phyloP scores from a whole-genome alignment of 1,140 invertebrate species.

The Zaprionus kolodkinae region DNA sequence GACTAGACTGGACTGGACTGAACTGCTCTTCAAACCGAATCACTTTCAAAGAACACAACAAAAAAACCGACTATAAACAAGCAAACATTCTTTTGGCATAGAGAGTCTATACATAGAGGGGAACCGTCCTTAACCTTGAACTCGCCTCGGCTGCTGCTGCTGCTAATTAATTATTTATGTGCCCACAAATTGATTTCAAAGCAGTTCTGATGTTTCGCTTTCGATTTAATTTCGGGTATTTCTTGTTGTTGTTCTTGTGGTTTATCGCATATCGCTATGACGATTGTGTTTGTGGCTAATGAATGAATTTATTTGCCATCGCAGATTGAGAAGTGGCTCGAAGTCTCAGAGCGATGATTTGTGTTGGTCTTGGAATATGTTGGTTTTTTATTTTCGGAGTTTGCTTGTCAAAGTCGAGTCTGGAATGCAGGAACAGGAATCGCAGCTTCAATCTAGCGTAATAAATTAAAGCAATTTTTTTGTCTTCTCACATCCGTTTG shows the following conservation, averaged over 20 bases:
- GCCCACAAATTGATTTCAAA: conserved; percentile 69
- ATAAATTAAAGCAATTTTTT: neutral
- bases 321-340: conserved; percentile 20
- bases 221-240: conserved; percentile 50
- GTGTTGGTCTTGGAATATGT: conserved; percentile 4
- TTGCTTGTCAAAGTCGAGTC: neutral
- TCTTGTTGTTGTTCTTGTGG: conserved; percentile 31
- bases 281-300: conserved; percentile 30
- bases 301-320: conserved; percentile 36
- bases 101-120: conserved; percentile 5
- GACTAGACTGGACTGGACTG: neutral
- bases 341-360: conserved; percentile 10
- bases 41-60: conserved; percentile 34
- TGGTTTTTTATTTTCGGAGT: neutral
- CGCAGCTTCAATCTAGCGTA: neutral
- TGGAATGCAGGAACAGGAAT: conserved; percentile 1
- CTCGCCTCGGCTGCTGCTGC: conserved; percentile 45
- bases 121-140: conserved; percentile 62
- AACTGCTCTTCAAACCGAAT: conserved; percentile 18
- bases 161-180: conserved; percentile 72
- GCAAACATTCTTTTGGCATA: conserved; percentile 26
- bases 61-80: neutral
- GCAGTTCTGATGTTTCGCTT: conserved; percentile 50
- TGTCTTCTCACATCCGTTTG: neutral
- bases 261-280: neutral